A percentile compares a stretch with the other conserved stretches of the same genome.
Conservation (phyloP, 2,797 vertebrate species). For the Rhynchonycteris naso region DNA sequence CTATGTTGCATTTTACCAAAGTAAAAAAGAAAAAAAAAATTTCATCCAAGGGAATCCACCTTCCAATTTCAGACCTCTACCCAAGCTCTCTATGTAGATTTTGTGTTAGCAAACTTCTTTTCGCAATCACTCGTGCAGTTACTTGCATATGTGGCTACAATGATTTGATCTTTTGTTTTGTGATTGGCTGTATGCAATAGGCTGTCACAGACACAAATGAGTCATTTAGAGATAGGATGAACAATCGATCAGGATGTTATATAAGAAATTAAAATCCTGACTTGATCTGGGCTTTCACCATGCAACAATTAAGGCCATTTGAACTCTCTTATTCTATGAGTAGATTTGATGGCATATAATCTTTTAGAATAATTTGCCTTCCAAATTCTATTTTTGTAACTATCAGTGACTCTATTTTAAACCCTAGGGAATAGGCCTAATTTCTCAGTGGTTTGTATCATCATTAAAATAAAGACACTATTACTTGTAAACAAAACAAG, state of each 20-base stretch:
- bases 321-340: not conserved
- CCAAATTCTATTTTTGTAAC: not conserved
- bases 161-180: not conserved
- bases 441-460: not conserved
- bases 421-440: not conserved
- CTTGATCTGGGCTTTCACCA: not conserved
- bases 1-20: not conserved
- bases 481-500: slow-evolving; percentile 20
- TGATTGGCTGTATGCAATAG: not conserved
- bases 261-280: not conserved
- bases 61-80: not conserved
- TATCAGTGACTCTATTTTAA: not conserved
- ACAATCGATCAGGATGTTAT: not conserved
- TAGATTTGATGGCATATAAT: not conserved
- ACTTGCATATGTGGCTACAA: not conserved
- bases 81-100: not conserved
- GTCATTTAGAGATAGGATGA: not conserved
- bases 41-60: not conserved
- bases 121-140: not conserved
- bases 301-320: not conserved
- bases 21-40: not conserved
- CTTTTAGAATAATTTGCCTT: slow-evolving; percentile 30
- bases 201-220: not conserved
- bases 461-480: not conserved
- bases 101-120: not conserved